phyloP scores from a whole-genome alignment of 2,888 invertebrate genomes.

The Eristalinus sepulchralis region DNA sequence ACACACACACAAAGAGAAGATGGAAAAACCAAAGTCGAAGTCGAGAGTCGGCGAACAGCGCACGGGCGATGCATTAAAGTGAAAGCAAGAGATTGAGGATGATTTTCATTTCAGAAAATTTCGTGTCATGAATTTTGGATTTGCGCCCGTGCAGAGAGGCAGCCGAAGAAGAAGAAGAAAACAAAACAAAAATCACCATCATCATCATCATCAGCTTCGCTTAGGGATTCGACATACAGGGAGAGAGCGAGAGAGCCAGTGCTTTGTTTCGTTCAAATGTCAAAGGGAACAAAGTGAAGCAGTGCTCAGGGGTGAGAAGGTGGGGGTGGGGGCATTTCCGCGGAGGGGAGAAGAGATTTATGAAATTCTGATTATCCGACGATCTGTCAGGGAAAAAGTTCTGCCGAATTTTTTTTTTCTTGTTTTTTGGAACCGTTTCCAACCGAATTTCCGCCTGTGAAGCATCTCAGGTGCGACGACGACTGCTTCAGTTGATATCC shows the following conservation, averaged over 20 bases:
- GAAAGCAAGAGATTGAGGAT: constrained; percentile 36
- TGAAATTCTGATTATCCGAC: constrained; percentile 1
- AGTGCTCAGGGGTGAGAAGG: not conserved
- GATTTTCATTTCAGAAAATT: constrained; percentile 59
- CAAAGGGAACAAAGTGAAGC: not conserved
- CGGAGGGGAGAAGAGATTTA: too few species aligned
- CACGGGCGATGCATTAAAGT: constrained; percentile 10
- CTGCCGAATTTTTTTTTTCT: not conserved
- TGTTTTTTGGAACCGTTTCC: not conserved
- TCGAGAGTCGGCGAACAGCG: too few species aligned
- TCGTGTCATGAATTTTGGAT: constrained; percentile 63
- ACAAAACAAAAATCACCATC: not conserved
- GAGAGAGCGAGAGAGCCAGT: not conserved
- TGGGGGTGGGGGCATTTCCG: not conserved
- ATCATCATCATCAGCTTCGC: not conserved
- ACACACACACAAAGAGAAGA: not conserved
- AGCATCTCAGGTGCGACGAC: not conserved
- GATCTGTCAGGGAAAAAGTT: not conserved
- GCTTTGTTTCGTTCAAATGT: not conserved
- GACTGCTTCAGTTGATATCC: not conserved
- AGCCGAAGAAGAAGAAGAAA: not conserved
- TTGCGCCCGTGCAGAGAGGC: not conserved
- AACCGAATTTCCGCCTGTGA: not conserved
- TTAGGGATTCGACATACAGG: not conserved
- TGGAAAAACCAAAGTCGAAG: not conserved